phyloP scores from a whole-genome alignment of 2,888 invertebrate species.

The Plebejus argus region DNA sequence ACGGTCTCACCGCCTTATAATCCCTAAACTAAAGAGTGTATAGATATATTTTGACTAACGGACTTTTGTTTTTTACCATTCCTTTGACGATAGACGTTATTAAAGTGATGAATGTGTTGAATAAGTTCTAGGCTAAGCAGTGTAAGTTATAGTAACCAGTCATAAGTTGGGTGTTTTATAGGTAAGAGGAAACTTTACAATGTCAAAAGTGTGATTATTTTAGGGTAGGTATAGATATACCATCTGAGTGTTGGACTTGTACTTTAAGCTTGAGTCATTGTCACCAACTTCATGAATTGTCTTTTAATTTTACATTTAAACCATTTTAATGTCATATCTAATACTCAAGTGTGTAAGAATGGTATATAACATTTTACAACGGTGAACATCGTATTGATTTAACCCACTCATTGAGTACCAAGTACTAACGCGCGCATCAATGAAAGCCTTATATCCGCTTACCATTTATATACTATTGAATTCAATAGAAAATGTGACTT shows the following conservation, averaged over 20 bases:
- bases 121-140: constrained; percentile 64
- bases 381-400: not conserved
- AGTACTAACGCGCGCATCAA: not conserved
- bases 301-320: not conserved
- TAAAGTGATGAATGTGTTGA: constrained; percentile 47
- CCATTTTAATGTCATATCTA: not conserved
- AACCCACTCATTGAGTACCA: not conserved
- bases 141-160: constrained; percentile 73
- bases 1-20: constrained; percentile 90
- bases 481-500: not conserved
- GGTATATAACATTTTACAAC: not conserved
- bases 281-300: constrained; percentile 44
- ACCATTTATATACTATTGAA: not conserved
- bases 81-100: constrained; percentile 52
- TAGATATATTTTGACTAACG: constrained; percentile 74
- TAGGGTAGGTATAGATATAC: constrained; percentile 61
- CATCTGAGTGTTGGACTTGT: constrained; percentile 68
- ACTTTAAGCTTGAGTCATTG: constrained; percentile 73
- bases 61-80: constrained; percentile 73
- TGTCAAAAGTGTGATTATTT: constrained; percentile 81
- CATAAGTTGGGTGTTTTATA: constrained; percentile 75
- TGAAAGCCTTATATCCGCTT: not conserved
- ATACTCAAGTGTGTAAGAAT: not conserved
- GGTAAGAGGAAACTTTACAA: constrained; percentile 77
- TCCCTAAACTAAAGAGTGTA: constrained; percentile 62